Percentiles rank a stretch among this genome's conserved stretches.
Evolutionary conservation across 2,113 vertebrate species (phyloP).

Genomic region (Mungos mungo): DNA sequence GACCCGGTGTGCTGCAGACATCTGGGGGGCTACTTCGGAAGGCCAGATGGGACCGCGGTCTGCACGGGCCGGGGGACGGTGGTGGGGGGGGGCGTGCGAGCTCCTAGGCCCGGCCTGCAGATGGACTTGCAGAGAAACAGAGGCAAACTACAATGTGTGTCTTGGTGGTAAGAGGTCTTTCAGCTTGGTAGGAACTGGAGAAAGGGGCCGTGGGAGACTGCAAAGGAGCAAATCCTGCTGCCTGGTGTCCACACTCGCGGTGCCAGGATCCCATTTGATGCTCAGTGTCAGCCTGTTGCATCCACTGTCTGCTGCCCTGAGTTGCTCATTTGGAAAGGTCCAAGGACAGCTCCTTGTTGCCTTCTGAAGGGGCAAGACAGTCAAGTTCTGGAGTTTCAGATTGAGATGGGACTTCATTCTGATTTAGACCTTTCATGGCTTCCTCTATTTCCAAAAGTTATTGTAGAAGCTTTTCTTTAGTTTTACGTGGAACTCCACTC

Average conservation of each 20-base stretch:
- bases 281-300: background rate
- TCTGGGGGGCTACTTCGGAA: background rate
- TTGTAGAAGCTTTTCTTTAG: background rate
- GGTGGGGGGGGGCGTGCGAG: too few relatives aligned
- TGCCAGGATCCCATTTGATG: background rate
- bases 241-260: accelerated
- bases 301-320: background rate
- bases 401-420: background rate
- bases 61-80: too few relatives aligned
- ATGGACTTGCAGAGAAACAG: background rate
- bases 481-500: background rate
- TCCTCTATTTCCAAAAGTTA: background rate
- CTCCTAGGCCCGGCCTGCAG: background rate
- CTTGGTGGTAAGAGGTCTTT: background rate
- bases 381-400: background rate
- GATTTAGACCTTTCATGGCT: background rate
- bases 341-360: background rate
- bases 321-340: background rate
- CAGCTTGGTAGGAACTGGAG: background rate
- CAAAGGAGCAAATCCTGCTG: background rate
- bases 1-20: background rate
- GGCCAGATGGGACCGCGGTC: background rate
- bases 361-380: background rate
- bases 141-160: background rate
- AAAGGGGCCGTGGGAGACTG: background rate